phyloP scores from a whole-genome alignment of 2,888 invertebrate species.

The Nycteola revayana region DNA sequence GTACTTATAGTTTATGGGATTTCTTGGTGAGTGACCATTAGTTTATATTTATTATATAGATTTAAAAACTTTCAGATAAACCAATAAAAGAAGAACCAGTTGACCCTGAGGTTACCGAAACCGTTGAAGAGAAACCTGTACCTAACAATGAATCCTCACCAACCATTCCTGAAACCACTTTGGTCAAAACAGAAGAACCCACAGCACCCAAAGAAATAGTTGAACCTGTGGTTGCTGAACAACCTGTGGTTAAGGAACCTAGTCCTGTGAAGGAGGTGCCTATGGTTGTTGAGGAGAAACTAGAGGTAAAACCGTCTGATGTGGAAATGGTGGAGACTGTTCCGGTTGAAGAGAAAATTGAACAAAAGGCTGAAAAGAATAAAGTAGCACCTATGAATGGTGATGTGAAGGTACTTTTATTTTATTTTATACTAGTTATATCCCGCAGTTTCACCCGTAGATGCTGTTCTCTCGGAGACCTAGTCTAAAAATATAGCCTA shows the following conservation, averaged over 20 bases:
- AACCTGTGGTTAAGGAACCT: conserved; percentile 22
- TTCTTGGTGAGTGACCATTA: too few species aligned
- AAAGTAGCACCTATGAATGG: conserved; percentile 62
- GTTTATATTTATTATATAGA: too few species aligned
- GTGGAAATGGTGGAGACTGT: conserved; percentile 57
- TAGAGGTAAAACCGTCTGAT: conserved; percentile 36
- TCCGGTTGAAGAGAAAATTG: conserved; percentile 44
- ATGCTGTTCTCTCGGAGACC: too few species aligned
- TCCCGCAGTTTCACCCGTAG: too few species aligned
- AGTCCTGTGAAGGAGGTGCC: conserved; percentile 39
- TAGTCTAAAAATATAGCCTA: too few species aligned
- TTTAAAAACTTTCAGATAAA: conserved; percentile 51
- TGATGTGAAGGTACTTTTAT: conserved; percentile 53
- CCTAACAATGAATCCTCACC: conserved; percentile 21
- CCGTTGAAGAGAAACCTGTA: conserved; percentile 16
- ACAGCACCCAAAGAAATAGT: conserved; percentile 21
- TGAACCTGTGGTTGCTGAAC: conserved; percentile 19
- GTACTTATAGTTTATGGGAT: too few species aligned
- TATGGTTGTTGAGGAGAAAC: conserved; percentile 35
- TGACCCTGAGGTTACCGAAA: conserved; percentile 16
- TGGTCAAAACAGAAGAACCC: conserved; percentile 29
- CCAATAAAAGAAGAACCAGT: conserved; percentile 29
- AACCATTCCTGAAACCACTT: conserved; percentile 20
- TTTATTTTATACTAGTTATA: too few species aligned
- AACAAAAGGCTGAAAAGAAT: conserved; percentile 46